Evolutionary conservation across 2,797 vertebrate species (phyloP).

Genomic region (Psittacula echo): DNA sequence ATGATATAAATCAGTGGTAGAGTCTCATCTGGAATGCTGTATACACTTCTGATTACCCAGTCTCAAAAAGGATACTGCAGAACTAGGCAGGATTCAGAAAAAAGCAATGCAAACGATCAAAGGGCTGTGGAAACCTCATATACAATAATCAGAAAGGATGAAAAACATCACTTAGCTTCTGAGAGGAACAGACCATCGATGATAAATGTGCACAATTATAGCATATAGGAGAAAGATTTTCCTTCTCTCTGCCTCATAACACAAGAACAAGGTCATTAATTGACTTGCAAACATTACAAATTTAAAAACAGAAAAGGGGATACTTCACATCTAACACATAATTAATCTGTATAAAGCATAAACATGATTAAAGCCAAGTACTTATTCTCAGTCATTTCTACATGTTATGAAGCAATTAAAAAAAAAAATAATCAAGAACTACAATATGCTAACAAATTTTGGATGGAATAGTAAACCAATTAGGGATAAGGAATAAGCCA

Average conservation of each 20-base stretch:
- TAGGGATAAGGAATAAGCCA: not conserved
- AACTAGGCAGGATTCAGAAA: not conserved
- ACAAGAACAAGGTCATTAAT: not conserved
- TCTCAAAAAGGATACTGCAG: slow-evolving; percentile 5
- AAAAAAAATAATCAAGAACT: not conserved
- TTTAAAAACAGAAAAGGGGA: not conserved
- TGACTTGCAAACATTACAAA: not conserved
- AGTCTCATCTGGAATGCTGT: slow-evolving; percentile 47
- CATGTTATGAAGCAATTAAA: not conserved
- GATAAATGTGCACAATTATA: not conserved
- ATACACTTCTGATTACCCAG: slow-evolving; percentile 10
- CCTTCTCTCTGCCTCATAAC: not conserved
- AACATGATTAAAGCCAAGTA: not conserved
- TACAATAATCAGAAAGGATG: not conserved
- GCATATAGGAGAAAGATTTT: not conserved
- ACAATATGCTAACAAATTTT: not conserved
- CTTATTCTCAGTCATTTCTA: not conserved
- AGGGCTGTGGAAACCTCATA: not conserved
- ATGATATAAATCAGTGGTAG: slow-evolving; percentile 64
- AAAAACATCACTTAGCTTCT: not conserved
- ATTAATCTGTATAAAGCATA: not conserved
- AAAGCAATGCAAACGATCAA: not conserved
- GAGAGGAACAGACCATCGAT: not conserved
- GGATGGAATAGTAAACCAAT: not conserved
- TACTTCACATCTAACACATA: not conserved